Conservation (phyloP, 2,888 invertebrate species). For the Junonia oenone region DNA sequence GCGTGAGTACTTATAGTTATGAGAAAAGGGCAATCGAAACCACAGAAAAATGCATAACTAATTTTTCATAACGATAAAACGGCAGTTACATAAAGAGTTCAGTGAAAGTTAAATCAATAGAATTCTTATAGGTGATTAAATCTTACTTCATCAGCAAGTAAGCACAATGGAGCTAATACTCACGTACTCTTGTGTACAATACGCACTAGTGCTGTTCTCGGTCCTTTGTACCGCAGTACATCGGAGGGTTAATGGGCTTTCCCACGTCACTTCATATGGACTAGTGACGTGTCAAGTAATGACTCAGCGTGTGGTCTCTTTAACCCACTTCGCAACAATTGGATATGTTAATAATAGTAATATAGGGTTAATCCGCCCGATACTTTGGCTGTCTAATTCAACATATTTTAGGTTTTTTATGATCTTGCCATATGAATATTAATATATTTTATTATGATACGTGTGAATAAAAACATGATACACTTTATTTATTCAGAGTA, state of each 20-base stretch:
- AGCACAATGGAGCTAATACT: conserved; percentile 17
- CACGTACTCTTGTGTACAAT: conserved; percentile 10
- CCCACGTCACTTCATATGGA: conserved; percentile 41
- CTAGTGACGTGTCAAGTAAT: conserved; percentile 36
- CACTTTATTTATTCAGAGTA: not conserved
- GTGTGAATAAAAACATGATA: not conserved
- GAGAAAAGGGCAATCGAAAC: not conserved
- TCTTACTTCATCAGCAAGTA: conserved; percentile 14
- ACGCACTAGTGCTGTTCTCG: not conserved
- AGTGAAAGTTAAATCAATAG: conserved; percentile 21
- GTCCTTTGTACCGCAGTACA: conserved; percentile 5
- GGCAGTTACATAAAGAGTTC: conserved; percentile 16
- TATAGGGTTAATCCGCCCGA: conserved; percentile 19
- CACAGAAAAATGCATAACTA: not conserved
- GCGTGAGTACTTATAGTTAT: not conserved
- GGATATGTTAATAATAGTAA: not conserved
- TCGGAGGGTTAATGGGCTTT: conserved; percentile 33
- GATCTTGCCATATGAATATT: not conserved
- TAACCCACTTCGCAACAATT: conserved; percentile 10
- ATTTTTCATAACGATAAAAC: not conserved
- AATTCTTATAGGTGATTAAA: conserved; percentile 25
- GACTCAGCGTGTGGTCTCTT: conserved; percentile 58
- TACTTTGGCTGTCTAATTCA: not conserved
- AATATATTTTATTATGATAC: not conserved
- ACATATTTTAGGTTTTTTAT: not conserved